A percentile compares a stretch with the other conserved stretches of the same genome.
These are phyloP conservation scores for Aradophagus sp. DNA, from an alignment of 1,140 invertebrate species.

Conservation along the genomic window DNA sequence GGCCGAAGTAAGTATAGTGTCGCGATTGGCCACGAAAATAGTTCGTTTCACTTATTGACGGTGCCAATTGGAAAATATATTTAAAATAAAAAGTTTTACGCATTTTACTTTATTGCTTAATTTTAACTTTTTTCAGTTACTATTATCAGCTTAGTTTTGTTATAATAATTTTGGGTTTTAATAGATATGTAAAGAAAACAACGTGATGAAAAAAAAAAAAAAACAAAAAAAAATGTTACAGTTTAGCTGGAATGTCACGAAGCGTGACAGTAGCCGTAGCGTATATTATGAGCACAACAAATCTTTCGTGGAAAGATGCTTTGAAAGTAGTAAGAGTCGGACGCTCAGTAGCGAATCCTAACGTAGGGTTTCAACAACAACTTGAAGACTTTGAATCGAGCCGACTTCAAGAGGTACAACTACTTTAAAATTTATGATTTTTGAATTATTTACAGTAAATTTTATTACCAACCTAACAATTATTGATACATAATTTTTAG, in stretches of 20 bases:
- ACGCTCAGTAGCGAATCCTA: conserved; percentile 93
- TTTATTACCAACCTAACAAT: no score
- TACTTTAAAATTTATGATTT: no score
- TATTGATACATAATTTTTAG: no score
- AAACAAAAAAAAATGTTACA: no score
- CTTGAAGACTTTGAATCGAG: conserved; percentile 93
- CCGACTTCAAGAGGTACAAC: conserved; percentile 86
- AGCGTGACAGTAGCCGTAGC: conserved; percentile 96
- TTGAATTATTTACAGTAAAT: no score
- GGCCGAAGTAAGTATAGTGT: no score
- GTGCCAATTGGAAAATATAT: no score
- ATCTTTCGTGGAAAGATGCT: conserved; percentile 93
- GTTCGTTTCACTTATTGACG: no score
- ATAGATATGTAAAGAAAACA: no score
- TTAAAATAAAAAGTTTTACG: no score
- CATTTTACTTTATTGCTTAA: neutral
- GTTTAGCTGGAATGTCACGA: conserved; percentile 95
- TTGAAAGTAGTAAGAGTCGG: conserved; percentile 94
- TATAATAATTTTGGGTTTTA: conserved; percentile 2
- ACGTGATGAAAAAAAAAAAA: no score
- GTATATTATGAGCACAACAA: conserved; percentile 95
- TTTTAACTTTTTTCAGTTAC: conserved; percentile 1
- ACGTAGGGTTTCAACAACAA: conserved; percentile 95
- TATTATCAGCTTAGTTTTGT: neutral
- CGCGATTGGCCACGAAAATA: no score